phyloP scores from a whole-genome alignment of 2,113 vertebrate species.

The Suricata suricatta region DNA sequence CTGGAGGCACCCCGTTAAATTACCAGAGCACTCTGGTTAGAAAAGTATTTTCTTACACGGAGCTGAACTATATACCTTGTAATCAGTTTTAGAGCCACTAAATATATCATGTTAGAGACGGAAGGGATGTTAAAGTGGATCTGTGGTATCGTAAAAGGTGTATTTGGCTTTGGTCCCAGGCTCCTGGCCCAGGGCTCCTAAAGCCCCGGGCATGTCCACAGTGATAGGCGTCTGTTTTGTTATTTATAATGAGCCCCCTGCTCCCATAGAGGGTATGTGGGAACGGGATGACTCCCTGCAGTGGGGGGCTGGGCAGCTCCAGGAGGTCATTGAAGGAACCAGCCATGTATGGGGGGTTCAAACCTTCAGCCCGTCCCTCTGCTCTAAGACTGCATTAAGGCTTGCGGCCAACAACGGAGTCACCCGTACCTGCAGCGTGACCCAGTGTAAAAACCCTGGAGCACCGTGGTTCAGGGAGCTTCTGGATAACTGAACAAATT shows the following conservation, averaged over 20 bases:
- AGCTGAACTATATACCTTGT: neutral
- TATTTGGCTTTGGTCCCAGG: slow-evolving; percentile 7
- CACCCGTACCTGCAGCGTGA: neutral
- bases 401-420: neutral
- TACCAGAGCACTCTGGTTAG: neutral
- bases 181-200: neutral
- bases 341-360: neutral
- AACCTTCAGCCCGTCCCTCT: neutral
- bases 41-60: neutral
- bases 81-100: neutral
- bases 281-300: neutral
- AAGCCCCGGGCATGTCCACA: slow-evolving; percentile 28
- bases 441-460: neutral
- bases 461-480: neutral
- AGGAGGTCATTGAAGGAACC: neutral
- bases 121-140: neutral
- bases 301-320: neutral
- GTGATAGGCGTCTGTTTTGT: neutral
- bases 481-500: neutral
- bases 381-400: neutral
- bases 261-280: neutral
- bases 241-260: neutral
- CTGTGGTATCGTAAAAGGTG: neutral
- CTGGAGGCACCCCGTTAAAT: neutral
- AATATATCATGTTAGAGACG: neutral